These are phyloP conservation scores for Phrynocephalus forsythii DNA, from an alignment of 2,797 vertebrate species.

Conservation along the genomic window DNA sequence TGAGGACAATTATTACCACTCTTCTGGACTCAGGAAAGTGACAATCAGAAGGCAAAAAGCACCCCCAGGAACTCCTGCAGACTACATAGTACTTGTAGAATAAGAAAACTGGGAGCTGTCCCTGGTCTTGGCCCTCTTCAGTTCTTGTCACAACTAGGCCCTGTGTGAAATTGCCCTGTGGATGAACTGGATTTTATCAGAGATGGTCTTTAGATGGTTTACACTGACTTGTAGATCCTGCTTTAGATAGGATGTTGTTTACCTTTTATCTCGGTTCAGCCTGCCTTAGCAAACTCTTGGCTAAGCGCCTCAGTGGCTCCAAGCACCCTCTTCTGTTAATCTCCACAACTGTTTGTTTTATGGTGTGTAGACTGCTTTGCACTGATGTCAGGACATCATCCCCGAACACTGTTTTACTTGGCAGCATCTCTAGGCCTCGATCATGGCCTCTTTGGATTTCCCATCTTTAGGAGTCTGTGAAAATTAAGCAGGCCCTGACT, in stretches of 20 bases:
- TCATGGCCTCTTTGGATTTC: conserved; percentile 59
- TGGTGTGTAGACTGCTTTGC: conserved; percentile 65
- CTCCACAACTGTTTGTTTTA: conserved; percentile 69
- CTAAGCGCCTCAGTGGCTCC: conserved; percentile 3
- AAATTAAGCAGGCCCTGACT: conserved; percentile 34
- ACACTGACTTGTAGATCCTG: conserved; percentile 24
- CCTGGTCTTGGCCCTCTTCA: background rate
- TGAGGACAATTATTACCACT: background rate
- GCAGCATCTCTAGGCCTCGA: conserved; percentile 63
- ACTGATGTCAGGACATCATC: conserved; percentile 61
- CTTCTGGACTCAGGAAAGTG: background rate
- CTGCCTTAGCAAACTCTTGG: conserved; percentile 50
- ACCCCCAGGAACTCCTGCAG: background rate
- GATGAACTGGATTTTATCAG: background rate
- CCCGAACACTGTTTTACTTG: conserved; percentile 70
- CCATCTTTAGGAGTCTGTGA: conserved; percentile 51
- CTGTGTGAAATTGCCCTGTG: conserved; percentile 9
- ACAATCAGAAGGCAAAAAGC: background rate
- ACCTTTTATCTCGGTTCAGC: conserved; percentile 32
- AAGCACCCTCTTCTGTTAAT: conserved; percentile 66
- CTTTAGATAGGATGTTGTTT: conserved; percentile 29
- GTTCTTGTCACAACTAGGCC: background rate
- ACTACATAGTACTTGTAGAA: background rate
- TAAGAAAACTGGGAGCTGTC: background rate
- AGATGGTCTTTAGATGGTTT: conserved; percentile 6